Percentiles rank a stretch among this genome's conserved stretches.
Conservation (phyloP, 2,797 vertebrate species). For the Gila robusta region DNA sequence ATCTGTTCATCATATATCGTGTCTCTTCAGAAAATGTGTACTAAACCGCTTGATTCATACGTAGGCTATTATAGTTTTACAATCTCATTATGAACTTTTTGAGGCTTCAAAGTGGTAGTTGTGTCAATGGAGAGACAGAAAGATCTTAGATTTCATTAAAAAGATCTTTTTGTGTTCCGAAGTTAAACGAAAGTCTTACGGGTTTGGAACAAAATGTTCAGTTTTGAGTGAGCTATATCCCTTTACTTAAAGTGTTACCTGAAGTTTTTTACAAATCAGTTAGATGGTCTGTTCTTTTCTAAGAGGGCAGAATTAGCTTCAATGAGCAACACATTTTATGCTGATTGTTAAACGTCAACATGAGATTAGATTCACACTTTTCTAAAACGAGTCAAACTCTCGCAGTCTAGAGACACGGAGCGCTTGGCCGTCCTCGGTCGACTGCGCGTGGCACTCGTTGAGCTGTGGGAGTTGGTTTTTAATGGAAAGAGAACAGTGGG, state of each 20-base stretch:
- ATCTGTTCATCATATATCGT: too few relatives aligned
- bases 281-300: constrained; percentile 24
- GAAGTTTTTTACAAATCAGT: background rate
- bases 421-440: constrained; percentile 53
- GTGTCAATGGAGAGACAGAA: background rate
- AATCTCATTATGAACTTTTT: background rate
- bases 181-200: too few relatives aligned
- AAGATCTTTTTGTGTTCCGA: too few relatives aligned
- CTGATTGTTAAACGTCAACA: background rate
- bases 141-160: too few relatives aligned
- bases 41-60: too few relatives aligned
- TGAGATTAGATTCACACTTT: constrained; percentile 31
- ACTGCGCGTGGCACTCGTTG: constrained; percentile 49
- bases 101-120: background rate
- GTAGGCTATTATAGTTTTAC: background rate
- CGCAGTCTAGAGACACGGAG: constrained; percentile 41
- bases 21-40: too few relatives aligned
- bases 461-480: constrained; percentile 60
- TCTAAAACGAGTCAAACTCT: constrained; percentile 26
- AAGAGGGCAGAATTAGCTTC: background rate
- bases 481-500: constrained; percentile 52
- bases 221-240: background rate
- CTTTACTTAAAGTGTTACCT: background rate
- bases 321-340: background rate
- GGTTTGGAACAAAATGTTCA: background rate